phyloP scores from a whole-genome alignment of 1,140 invertebrate species.

The Cotesia glomerata region DNA sequence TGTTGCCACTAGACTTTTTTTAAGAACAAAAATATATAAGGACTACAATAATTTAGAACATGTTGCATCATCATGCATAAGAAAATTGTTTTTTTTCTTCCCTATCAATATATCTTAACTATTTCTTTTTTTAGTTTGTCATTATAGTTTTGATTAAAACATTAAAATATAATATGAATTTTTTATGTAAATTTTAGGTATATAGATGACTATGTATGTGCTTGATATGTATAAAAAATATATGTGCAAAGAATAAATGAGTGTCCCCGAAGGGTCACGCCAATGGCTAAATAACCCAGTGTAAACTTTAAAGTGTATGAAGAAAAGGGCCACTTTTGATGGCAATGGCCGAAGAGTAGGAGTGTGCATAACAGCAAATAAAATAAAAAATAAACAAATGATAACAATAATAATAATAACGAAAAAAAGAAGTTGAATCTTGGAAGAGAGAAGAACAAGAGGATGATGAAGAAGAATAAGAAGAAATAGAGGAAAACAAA shows the following conservation, averaged over 20 bases:
- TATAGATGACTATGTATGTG: too few relatives aligned
- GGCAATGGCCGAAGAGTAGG: slow-evolving; percentile 29
- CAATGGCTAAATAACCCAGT: slow-evolving; percentile 37
- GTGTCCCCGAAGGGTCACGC: slow-evolving; percentile 36
- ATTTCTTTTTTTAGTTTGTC: too few relatives aligned
- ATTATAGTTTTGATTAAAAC: too few relatives aligned
- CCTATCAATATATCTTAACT: too few relatives aligned
- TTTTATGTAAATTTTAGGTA: too few relatives aligned
- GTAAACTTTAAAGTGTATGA: slow-evolving; percentile 20
- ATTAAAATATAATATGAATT: too few relatives aligned
- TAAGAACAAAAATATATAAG: too few relatives aligned
- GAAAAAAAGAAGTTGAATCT: slow-evolving; percentile 6
- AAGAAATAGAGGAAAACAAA: slow-evolving; percentile 39
- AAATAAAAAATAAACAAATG: background rate
- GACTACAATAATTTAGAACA: too few relatives aligned
- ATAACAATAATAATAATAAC: background rate
- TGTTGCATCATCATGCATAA: too few relatives aligned
- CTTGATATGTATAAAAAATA: background rate
- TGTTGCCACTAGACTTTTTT: too few relatives aligned
- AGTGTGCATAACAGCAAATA: slow-evolving; percentile 21
- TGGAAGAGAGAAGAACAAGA: slow-evolving; percentile 33
- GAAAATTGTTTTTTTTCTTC: too few relatives aligned
- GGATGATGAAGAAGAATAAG: slow-evolving; percentile 35
- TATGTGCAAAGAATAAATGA: background rate
- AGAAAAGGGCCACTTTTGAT: slow-evolving; percentile 33